These are phyloP conservation scores for Boloria euphrosyne DNA, from an alignment of 2,888 invertebrate species.

Conservation along the genomic window DNA sequence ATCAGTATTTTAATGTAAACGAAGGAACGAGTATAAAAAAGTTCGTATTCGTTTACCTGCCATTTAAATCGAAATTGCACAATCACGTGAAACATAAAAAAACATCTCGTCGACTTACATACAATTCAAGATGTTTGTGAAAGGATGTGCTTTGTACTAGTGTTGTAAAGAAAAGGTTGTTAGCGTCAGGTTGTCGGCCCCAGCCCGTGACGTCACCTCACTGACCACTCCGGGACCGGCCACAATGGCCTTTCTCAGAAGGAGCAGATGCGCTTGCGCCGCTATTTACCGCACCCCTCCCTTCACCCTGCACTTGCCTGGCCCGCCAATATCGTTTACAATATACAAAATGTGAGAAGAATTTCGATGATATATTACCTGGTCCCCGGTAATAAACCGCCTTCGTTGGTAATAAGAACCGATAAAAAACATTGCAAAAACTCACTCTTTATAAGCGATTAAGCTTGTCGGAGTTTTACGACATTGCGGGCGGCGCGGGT, in stretches of 20 bases:
- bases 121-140: slow-evolving; percentile 15
- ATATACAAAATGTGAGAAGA: slow-evolving; percentile 20
- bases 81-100: slow-evolving; percentile 28
- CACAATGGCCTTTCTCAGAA: slow-evolving; percentile 80
- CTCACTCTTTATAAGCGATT: slow-evolving; percentile 65
- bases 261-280: slow-evolving; percentile 77
- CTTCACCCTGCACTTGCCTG: slow-evolving; percentile 52
- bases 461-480: slow-evolving; percentile 66
- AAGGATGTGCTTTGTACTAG: slow-evolving; percentile 28
- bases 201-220: slow-evolving; percentile 78
- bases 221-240: slow-evolving; percentile 76
- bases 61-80: slow-evolving; percentile 25
- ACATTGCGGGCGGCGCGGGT: slow-evolving; percentile 62
- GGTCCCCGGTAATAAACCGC: slow-evolving; percentile 28
- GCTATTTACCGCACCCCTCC: slow-evolving; percentile 65
- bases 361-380: slow-evolving; percentile 32
- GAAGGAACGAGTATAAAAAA: background rate
- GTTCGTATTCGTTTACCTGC: slow-evolving; percentile 15
- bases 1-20: slow-evolving; percentile 5
- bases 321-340: slow-evolving; percentile 50
- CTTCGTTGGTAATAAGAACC: slow-evolving; percentile 30
- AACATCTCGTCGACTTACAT: slow-evolving; percentile 16
- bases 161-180: slow-evolving; percentile 51
- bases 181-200: slow-evolving; percentile 76
- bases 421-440: slow-evolving; percentile 55